Evolutionary conservation across 2,113 vertebrate species (phyloP), one percentile per base, ranked within the genome.

Genomic region (Centropus bengalensis): DNA sequence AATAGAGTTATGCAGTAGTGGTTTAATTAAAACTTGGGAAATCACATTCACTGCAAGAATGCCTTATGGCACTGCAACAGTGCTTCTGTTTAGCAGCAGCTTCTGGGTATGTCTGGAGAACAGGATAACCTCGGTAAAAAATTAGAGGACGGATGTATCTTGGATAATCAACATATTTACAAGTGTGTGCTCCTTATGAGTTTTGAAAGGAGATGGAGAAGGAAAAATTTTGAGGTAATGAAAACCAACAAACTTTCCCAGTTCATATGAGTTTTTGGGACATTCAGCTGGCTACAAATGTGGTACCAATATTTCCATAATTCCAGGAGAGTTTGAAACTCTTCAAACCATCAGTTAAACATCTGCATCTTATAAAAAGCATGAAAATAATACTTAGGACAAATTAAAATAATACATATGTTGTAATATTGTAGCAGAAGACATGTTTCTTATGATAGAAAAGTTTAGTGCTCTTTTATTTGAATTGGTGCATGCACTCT

Each of bases 241-340:
- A 91, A 92, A 95, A 40, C 88, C 84, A 96, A 62, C 78, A 89
- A 88, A 68, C 73, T 95, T 97, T 93, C 90, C 92, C 67, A 91
- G 49, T 75, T 96, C 71, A 54, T 44, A 27, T 23, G 45, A 93
- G 44, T 20, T 93, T 97, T 95, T 28, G 60, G 91, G 64, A 83
- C 24, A 12, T 73, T 71, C 70, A 94, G 85, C 75, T 67, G 56
- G 52, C 67, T 92, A 52, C 71, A 94, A 97, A 97, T 96, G 76
- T 95, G 74, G 52, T 96, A 95, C 60, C 78, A 88, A 96, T 97
- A 94, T 97, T 94, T 88, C 91, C 95, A 6, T 85, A 95, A 96
- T 38, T 88, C 69, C 60, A 76, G 69, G 40, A 56, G 80, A 95
- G 26, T 95, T 95, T 96, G 92, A 92, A 97, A 96, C 90, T 73